Percentiles rank a stretch among this genome's conserved stretches.
phyloP scores from a whole-genome alignment of 2,888 invertebrate genomes.

The Tipula lateralis region DNA sequence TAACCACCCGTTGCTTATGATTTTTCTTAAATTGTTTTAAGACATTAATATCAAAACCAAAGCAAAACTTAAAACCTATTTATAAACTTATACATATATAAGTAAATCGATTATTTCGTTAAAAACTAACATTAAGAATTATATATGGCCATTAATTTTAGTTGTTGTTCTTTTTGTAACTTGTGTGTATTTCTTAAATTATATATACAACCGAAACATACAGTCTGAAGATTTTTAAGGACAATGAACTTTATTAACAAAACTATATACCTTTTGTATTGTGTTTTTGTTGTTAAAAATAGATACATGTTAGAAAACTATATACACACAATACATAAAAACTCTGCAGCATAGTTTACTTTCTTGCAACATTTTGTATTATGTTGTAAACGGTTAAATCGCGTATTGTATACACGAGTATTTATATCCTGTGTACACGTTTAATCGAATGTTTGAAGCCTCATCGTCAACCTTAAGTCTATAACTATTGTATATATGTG shows the following conservation, averaged over 20 bases:
- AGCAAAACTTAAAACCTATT: neutral
- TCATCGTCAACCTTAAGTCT: neutral
- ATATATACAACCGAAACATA: neutral
- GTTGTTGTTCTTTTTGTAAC: neutral
- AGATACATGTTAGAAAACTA: neutral
- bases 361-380: neutral
- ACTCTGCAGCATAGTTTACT: neutral
- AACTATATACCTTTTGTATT: neutral
- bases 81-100: neutral
- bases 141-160: neutral
- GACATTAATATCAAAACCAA: neutral
- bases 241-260: neutral
- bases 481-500: neutral
- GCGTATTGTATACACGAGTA: neutral
- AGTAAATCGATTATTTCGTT: slow-evolving; percentile 9
- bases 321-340: neutral
- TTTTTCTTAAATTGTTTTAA: neutral
- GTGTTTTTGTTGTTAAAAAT: neutral
- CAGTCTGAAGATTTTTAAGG: neutral
- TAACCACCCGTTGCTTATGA: neutral
- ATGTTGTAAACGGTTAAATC: neutral
- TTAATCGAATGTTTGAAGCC: neutral
- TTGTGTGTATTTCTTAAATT: neutral
- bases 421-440: neutral
- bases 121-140: neutral